Percentiles rank a stretch among this genome's conserved stretches.
These are phyloP conservation scores for Riparia riparia DNA, from an alignment of 2,113 vertebrate genomes.

Conservation along the genomic window DNA sequence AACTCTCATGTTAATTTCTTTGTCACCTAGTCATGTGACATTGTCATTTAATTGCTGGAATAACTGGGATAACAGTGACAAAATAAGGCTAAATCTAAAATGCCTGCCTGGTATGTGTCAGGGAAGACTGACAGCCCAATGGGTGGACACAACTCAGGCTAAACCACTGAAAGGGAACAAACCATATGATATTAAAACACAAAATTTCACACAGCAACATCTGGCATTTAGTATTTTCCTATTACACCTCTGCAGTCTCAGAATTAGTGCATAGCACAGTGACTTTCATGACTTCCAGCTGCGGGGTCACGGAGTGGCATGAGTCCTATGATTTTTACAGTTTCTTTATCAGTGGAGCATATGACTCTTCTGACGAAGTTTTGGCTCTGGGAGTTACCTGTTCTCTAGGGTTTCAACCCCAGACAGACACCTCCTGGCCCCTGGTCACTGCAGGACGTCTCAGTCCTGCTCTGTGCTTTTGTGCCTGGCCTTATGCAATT, in stretches of 20 bases:
- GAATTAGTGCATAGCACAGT: neutral
- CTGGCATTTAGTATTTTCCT: neutral
- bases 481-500: accelerated
- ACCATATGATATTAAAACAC: no score
- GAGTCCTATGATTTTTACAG: neutral
- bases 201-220: no score
- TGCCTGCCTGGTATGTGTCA: neutral
- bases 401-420: neutral
- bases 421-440: neutral
- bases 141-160: no score
- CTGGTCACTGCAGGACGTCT: neutral
- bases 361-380: neutral
- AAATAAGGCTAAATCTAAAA: neutral
- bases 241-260: neutral
- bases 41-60: neutral
- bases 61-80: neutral
- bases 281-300: neutral
- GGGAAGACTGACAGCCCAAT: no score
- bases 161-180: no score
- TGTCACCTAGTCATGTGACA: neutral
- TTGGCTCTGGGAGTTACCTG: neutral
- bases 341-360: neutral
- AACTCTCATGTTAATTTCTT: neutral
- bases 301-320: neutral
- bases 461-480: neutral